Base-by-base conservation (phyloP, 2,113 vertebrate species). In the Callithrix jacchus region DNA sequence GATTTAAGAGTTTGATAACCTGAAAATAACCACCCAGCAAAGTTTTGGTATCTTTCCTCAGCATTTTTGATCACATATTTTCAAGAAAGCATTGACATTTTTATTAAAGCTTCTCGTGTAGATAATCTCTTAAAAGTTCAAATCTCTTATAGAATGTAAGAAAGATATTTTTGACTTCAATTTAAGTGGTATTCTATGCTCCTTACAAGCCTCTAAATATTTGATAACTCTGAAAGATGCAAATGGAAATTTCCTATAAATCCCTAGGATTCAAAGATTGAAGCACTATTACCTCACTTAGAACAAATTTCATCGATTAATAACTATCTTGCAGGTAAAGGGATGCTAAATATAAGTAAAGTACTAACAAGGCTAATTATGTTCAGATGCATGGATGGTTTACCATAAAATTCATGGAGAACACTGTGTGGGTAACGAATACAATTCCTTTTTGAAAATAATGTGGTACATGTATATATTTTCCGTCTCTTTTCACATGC, bases 291-390 rank as follows among this genome's bases (percentile, higher is more conserved):
- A 8, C 27, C 71, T 92, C 27, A 87, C n/a, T 83, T 85, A 86
- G 35, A 98, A 76, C 37, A 52, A 87, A 94, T 66, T 89, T 9
- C 11, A 21, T 70, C 18, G 68, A 5, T 97, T 91, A 95, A 81
- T 79, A 64, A 88, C 56, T 91, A 25, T 68, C 17, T 79, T 52
- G 30, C 13, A 71, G 96, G 11, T 30, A 85, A 81, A 76, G 37
- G 42, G 80, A 73, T 87, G 30, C 4, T 1, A 40, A 30, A 80
- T 76, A 47, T 52, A 30, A 96, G 49, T 37, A 73, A 64, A 91
- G 1, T 45, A 73, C 20, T 21, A 86, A 94, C 49, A 49, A 5
- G 25, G 11, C 1, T 79, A 95, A 83, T 74, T 87, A 45, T 1
- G 1, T 91, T 89, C 42, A 85, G 70, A 70, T 93, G 27, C 4